Evolutionary conservation across 2,888 invertebrate genomes (phyloP), one percentile per base, ranked within the genome.

Genomic region (Nemurella pictetii): DNA sequence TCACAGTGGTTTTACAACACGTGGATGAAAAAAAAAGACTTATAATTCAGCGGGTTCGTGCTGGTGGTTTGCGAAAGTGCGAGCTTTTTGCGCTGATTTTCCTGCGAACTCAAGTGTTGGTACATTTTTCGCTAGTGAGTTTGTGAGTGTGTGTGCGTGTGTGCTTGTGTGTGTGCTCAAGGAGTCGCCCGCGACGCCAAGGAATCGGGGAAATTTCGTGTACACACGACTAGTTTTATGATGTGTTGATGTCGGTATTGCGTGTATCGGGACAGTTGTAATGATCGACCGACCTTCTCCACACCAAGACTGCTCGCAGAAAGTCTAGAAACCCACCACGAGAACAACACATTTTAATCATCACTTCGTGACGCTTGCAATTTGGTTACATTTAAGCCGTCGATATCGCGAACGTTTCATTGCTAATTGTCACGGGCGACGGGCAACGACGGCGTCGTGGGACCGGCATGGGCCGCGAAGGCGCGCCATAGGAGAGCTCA

Each of bases 201-300:
- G n/a, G 28, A 75, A 75, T 75, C 75, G 80, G n/a, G 80, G 3
- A 5, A 80, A 35, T 80, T 80, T 80, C 80, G 80, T 80, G 80
- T 80, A 80, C 80, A 80, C 25, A 80, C 32, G 20, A 25, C 35
- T 25, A 26, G 30, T 35, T 80, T 35, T 80, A 26, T 35, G 26
- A 35, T 80, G 27, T 75, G 27, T 75, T 75, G 27, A 28, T 27
- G 75, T 28, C n/a, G 26, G 26, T 30, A 78, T 78, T 30, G 78
- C 78, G 78, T 78, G 78, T 78, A 30, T 78, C 4, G 30, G n/a
- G 28, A 28, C 30, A 27, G 78, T 78, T 78, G 29, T 29, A 29
- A 78, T 29, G 78, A 78, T 78, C 78, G 78, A 78, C 75, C 75
- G 75, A 75, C 75, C 75, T 75, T 78, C 78, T 12, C 28, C 20